A percentile compares a stretch with the other conserved stretches of the same genome.
These are phyloP conservation scores for Myotis lucifugus DNA, from an alignment of 2,113 vertebrate genomes.

Conservation along the genomic window DNA sequence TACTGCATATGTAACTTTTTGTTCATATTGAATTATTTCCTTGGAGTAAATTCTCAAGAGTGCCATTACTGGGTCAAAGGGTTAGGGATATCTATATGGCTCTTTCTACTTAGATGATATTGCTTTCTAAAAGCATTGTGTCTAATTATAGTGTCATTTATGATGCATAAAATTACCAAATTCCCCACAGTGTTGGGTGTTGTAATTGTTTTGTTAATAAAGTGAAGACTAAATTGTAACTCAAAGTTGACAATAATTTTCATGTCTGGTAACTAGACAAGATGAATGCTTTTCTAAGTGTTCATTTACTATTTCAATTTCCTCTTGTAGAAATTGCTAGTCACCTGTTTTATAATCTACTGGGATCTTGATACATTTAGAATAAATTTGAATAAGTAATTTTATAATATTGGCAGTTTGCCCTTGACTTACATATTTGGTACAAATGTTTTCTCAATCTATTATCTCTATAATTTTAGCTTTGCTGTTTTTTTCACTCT, in stretches of 20 bases:
- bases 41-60: slow-evolving; percentile 1
- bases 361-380: slow-evolving; percentile 21
- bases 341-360: slow-evolving; percentile 34
- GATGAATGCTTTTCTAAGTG: slow-evolving; percentile 7
- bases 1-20: not conserved
- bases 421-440: not conserved
- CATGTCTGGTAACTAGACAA: slow-evolving; percentile 8
- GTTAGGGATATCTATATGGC: not conserved
- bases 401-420: slow-evolving; percentile 13
- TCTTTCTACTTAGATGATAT: not conserved
- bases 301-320: slow-evolving; percentile 34
- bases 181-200: not conserved
- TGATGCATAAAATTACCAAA: slow-evolving; percentile 23
- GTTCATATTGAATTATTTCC: not conserved
- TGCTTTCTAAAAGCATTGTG: not conserved
- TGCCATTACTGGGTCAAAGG: not conserved
- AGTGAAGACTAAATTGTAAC: not conserved
- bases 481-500: slow-evolving; percentile 22
- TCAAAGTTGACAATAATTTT: slow-evolving; percentile 20
- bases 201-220: slow-evolving; percentile 21
- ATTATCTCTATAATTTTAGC: slow-evolving; percentile 45
- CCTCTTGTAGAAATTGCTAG: slow-evolving; percentile 8
- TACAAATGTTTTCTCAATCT: not conserved
- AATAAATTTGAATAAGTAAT: slow-evolving; percentile 52
- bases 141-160: not conserved